phyloP scores from a whole-genome alignment of 2,113 vertebrate genomes.

The Platysteira castanea region DNA sequence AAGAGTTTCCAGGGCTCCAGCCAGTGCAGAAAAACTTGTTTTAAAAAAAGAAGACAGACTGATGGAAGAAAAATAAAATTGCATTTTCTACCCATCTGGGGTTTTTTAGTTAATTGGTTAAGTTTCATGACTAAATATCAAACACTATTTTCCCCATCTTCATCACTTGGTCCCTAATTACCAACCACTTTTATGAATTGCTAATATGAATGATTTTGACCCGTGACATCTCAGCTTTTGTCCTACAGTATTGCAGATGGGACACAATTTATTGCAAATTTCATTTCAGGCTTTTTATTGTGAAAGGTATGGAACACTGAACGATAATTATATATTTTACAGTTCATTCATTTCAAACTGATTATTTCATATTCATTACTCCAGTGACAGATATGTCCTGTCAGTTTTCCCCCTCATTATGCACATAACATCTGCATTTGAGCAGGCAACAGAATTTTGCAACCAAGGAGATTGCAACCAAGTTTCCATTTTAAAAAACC shows the following conservation, averaged over 20 bases:
- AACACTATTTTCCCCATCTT: neutral
- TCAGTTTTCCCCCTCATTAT: conserved; percentile 32
- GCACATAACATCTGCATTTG: neutral
- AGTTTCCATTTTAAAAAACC: neutral
- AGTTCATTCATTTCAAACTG: conserved; percentile 61
- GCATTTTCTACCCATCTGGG: neutral
- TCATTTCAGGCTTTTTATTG: conserved; percentile 66
- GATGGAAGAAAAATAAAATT: neutral
- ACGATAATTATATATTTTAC: conserved; percentile 67
- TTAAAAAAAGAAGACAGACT: neutral
- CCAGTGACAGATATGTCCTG: conserved; percentile 21
- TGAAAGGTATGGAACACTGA: conserved; percentile 47
- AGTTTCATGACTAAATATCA: neutral
- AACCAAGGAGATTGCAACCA: neutral
- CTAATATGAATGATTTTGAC: conserved; percentile 37
- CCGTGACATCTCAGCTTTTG: conserved; percentile 32
- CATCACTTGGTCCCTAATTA: neutral
- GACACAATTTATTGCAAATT: conserved; percentile 58
- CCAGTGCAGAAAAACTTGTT: neutral
- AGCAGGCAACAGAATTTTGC: neutral
- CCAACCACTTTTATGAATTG: neutral
- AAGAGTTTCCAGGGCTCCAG: neutral
- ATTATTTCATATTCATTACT: conserved; percentile 57
- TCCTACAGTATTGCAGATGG: conserved; percentile 32
- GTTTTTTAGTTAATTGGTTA: neutral